Conservation (phyloP, 2,888 invertebrate species). For the Conomelus anceps region DNA sequence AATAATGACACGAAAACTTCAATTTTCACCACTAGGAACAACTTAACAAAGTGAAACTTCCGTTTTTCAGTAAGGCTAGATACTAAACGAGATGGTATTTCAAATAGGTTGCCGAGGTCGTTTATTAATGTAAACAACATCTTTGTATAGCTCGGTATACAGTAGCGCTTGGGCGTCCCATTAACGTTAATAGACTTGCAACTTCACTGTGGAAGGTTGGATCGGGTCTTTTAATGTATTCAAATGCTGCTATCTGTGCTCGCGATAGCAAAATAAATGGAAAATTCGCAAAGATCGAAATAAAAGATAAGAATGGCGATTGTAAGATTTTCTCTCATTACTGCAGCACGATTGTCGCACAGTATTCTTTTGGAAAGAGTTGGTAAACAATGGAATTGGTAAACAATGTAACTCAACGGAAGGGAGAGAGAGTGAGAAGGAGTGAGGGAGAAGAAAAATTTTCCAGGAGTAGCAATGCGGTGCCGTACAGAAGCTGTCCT, state of each 20-base stretch:
- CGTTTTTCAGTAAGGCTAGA: neutral
- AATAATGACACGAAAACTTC: neutral
- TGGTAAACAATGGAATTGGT: neutral
- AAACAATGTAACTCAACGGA: neutral
- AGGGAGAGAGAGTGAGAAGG: neutral
- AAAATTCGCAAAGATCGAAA: neutral
- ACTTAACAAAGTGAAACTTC: neutral
- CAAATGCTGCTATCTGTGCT: neutral
- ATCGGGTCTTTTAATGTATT: neutral
- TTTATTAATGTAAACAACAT: neutral
- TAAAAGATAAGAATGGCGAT: neutral
- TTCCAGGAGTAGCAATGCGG: neutral
- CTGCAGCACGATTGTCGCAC: neutral
- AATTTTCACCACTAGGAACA: neutral
- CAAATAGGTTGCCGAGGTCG: neutral
- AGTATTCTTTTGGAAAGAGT: neutral
- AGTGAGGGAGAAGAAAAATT: neutral
- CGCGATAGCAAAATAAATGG: neutral
- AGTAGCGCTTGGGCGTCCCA: neutral
- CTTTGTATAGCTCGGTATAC: neutral
- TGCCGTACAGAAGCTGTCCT: neutral
- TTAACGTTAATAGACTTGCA: neutral
- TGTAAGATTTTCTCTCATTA: neutral
- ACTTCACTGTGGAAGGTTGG: neutral
- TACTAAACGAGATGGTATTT: neutral